phyloP scores from a whole-genome alignment of 2,113 vertebrate genomes.

The Arenaria interpres region DNA sequence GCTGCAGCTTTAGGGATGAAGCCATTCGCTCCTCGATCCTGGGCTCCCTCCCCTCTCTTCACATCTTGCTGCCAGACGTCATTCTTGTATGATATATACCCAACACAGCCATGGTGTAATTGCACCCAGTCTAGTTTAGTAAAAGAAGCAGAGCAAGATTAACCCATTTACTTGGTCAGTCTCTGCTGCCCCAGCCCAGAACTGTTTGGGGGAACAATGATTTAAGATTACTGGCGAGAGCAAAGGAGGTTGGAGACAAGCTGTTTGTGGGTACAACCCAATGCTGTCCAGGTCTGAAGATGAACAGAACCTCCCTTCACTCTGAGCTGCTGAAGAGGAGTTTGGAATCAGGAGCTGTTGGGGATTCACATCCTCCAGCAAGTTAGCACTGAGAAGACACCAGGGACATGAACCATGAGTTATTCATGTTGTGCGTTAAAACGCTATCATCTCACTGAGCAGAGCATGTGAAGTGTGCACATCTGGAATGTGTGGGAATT shows the following conservation, averaged over 20 bases:
- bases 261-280: background rate
- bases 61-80: background rate
- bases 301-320: background rate
- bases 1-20: background rate
- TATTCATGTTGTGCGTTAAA: background rate
- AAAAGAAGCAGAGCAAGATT: background rate
- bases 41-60: background rate
- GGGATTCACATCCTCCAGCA: background rate
- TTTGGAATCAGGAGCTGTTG: background rate
- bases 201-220: background rate
- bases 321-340: background rate
- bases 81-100: background rate
- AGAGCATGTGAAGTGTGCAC: background rate
- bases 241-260: background rate
- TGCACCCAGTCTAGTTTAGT: background rate
- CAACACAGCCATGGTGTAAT: accelerated
- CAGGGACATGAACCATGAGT: accelerated
- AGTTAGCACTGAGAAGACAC: background rate
- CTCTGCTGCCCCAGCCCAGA: background rate
- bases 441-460: background rate
- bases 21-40: background rate
- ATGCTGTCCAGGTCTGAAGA: accelerated
- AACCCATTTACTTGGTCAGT: background rate
- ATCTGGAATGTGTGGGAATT: background rate
- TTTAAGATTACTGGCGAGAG: background rate